phyloP scores from a whole-genome alignment of 2,113 vertebrate species.

The Crotalus horridus region DNA sequence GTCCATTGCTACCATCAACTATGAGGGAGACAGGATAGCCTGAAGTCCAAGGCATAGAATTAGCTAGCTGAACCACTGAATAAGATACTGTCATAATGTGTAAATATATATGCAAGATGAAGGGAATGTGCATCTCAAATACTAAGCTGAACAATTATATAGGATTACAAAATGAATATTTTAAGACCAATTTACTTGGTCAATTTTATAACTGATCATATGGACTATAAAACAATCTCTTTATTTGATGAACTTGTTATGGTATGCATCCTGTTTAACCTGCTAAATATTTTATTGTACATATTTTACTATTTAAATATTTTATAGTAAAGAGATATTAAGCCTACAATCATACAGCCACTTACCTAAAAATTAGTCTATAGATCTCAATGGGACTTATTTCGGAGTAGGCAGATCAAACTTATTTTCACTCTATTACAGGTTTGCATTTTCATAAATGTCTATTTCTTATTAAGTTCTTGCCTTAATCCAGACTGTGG shows the following conservation, averaged over 20 bases:
- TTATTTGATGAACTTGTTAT: not conserved
- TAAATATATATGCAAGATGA: not conserved
- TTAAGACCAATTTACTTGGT: not conserved
- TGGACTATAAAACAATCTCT: not conserved
- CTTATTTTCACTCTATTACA: not conserved
- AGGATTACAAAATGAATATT: slow-evolving; percentile 11
- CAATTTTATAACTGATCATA: not conserved
- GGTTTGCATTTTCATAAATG: not conserved
- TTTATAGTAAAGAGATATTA: not conserved
- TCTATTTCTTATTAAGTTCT: not conserved
- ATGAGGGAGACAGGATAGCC: not conserved
- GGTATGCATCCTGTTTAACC: not conserved
- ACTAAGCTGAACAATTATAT: not conserved
- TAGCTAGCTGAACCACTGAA: not conserved
- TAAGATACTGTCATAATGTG: not conserved
- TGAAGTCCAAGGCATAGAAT: not conserved
- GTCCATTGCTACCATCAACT: not conserved
- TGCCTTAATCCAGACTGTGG: not conserved
- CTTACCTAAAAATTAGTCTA: not conserved
- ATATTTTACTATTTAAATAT: slow-evolving; percentile 11
- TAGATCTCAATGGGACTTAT: not conserved
- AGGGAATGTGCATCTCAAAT: not conserved
- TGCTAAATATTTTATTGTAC: not conserved
- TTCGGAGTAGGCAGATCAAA: not conserved
- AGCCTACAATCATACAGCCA: not conserved